Evolutionary conservation across 2,888 invertebrate genomes (phyloP).

Genomic region (Leucophenga montana): DNA sequence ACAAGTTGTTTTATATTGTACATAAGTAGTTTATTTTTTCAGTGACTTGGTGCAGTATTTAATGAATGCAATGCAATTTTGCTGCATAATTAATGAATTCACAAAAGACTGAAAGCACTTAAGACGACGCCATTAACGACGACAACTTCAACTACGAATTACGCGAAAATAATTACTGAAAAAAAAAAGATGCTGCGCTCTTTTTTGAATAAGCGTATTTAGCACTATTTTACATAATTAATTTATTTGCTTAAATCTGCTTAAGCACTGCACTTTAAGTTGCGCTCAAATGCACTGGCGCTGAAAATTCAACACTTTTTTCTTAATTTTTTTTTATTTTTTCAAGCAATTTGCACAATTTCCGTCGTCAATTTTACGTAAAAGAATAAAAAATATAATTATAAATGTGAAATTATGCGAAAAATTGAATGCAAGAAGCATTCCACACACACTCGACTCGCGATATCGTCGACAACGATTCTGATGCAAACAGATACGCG

Average conservation of each 20-base stretch:
- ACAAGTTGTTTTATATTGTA: background rate
- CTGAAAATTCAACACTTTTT: background rate
- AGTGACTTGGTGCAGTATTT: no score
- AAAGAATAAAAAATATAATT: no score
- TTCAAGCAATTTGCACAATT: conserved; percentile 2
- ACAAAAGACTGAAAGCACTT: background rate
- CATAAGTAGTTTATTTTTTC: background rate
- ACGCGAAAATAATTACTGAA: background rate
- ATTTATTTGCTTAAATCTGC: background rate
- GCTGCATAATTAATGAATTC: no score
- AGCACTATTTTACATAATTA: no score
- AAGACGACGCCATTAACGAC: background rate
- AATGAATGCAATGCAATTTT: no score
- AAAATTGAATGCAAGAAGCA: no score
- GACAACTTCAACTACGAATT: background rate
- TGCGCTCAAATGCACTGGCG: background rate
- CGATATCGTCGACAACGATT: no score
- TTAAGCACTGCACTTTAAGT: background rate
- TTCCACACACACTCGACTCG: no score
- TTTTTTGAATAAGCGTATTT: no score
- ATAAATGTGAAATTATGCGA: no score
- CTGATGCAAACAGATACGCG: no score
- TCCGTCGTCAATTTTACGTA: background rate
- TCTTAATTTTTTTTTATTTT: background rate
- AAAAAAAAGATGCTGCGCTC: no score